These are phyloP conservation scores for Balearica regulorum DNA, from an alignment of 2,797 vertebrate species.

Conservation along the genomic window DNA sequence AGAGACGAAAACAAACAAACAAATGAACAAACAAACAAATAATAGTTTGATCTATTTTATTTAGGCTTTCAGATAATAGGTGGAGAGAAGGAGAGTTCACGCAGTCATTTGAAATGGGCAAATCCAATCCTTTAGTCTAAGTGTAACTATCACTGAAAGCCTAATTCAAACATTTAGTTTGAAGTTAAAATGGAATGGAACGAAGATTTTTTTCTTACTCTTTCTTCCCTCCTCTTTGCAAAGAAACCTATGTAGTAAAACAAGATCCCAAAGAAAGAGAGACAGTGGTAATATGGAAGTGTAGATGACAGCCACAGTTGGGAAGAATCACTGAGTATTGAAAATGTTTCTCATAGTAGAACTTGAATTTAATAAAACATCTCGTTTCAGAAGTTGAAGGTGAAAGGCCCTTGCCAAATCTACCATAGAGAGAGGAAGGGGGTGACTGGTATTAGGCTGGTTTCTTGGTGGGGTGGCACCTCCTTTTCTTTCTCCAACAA, in stretches of 20 bases:
- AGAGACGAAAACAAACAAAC: background rate
- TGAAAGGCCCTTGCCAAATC: background rate
- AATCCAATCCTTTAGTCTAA: background rate
- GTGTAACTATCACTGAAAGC: background rate
- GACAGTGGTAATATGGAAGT: background rate
- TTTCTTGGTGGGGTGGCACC: background rate
- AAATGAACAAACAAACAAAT: rapidly evolving
- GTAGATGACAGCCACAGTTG: background rate
- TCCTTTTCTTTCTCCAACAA: background rate
- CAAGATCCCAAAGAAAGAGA: background rate
- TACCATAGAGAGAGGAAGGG: background rate
- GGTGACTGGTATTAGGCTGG: background rate
- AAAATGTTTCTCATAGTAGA: background rate
- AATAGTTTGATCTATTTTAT: background rate
- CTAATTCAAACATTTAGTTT: background rate
- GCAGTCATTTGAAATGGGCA: background rate
- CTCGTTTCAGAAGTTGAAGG: background rate
- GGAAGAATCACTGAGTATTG: background rate
- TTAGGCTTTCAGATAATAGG: background rate
- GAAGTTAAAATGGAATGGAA: background rate
- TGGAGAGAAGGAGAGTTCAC: background rate
- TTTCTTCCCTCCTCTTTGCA: background rate
- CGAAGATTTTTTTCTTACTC: background rate
- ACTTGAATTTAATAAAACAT: background rate
- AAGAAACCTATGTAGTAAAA: background rate